phyloP scores from a whole-genome alignment of 2,797 vertebrate species.

The Anisognathus igniventris region DNA sequence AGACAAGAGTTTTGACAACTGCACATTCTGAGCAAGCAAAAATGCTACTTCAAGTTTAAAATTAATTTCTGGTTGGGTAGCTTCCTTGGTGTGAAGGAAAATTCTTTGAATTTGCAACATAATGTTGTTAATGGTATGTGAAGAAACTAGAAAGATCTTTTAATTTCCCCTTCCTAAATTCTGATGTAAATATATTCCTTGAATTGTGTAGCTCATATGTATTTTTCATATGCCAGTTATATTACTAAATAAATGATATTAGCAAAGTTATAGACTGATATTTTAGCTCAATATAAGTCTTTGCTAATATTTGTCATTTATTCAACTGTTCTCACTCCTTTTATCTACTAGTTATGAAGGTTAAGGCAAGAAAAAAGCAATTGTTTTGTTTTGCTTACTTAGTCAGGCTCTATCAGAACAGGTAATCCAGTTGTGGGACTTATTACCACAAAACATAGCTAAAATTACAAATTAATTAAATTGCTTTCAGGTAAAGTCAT shows the following conservation, averaged over 20 bases:
- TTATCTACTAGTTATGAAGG: neutral
- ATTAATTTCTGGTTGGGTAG: neutral
- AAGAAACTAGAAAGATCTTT: neutral
- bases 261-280: neutral
- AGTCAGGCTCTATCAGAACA: neutral
- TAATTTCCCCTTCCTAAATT: neutral
- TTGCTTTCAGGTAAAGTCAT: neutral
- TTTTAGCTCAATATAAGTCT: neutral
- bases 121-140: neutral
- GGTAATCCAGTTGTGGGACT: neutral
- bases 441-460: neutral
- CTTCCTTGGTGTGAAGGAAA: accelerated
- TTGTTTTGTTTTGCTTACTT: neutral
- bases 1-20: neutral
- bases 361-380: neutral
- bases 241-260: neutral
- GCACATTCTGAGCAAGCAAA: neutral
- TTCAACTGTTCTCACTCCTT: neutral
- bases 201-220: neutral
- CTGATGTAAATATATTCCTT: neutral
- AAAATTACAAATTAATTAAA: neutral
- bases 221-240: neutral
- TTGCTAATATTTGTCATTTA: neutral
- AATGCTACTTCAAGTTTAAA: neutral
- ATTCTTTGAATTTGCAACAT: neutral